Percentiles rank a stretch among this genome's conserved stretches.
phyloP scores from a whole-genome alignment of 2,888 invertebrate genomes.

The Leptinotarsa tumamoca region DNA sequence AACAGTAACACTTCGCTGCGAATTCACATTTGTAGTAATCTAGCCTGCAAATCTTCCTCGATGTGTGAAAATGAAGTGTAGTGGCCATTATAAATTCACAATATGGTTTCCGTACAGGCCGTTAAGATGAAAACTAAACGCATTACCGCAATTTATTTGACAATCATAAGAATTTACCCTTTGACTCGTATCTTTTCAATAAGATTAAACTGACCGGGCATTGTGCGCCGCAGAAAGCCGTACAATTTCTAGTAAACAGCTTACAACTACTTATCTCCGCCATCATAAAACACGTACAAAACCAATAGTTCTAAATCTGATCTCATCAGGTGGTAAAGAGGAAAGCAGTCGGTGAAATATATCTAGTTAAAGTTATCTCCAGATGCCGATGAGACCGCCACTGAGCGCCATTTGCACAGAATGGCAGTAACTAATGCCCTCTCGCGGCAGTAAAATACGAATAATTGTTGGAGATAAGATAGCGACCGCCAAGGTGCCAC shows the following conservation, averaged over 20 bases:
- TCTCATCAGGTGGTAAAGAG: slow-evolving; percentile 59
- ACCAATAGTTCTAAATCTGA: slow-evolving; percentile 60
- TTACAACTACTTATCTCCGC: slow-evolving; percentile 51
- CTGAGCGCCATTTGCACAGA: slow-evolving; percentile 62
- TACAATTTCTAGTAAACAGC: slow-evolving; percentile 52
- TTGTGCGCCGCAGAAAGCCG: slow-evolving; percentile 41
- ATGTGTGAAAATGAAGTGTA: slow-evolving; percentile 43
- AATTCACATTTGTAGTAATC: slow-evolving; percentile 35
- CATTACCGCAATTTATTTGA: slow-evolving; percentile 48
- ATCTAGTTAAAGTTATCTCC: slow-evolving; percentile 60
- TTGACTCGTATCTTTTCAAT: slow-evolving; percentile 48
- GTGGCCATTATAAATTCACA: slow-evolving; percentile 43
- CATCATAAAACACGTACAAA: slow-evolving; percentile 52
- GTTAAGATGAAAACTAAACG: slow-evolving; percentile 46
- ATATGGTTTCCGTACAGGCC: slow-evolving; percentile 45
- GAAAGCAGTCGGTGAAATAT: slow-evolving; percentile 56
- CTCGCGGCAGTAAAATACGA: slow-evolving; percentile 62
- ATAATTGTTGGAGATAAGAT: slow-evolving; percentile 66
- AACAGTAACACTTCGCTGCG: slow-evolving; percentile 37
- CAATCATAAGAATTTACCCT: slow-evolving; percentile 48
- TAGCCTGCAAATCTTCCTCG: slow-evolving; percentile 38
- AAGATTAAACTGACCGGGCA: slow-evolving; percentile 43
- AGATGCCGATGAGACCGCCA: slow-evolving; percentile 57
- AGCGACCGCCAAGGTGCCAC: slow-evolving; percentile 51
- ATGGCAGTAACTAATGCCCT: slow-evolving; percentile 62